Conservation (phyloP, 2,797 vertebrate species). For the Enteromius unitaeniatus region DNA sequence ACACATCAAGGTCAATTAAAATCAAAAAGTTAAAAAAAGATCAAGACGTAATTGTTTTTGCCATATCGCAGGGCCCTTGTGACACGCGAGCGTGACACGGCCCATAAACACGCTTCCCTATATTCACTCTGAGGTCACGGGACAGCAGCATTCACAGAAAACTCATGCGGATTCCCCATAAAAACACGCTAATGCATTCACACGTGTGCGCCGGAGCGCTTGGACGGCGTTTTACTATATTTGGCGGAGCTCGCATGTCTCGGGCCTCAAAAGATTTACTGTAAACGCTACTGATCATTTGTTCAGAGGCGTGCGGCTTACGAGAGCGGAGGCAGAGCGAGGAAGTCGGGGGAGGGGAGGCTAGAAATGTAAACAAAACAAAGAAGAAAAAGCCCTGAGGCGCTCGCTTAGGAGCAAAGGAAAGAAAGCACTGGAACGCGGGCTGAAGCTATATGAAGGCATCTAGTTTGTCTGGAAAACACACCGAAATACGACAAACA, state of each 20-base stretch:
- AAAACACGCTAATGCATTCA: slow-evolving; percentile 31
- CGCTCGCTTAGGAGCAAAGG: not conserved
- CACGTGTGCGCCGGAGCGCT: slow-evolving; percentile 54
- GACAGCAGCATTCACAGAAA: not conserved
- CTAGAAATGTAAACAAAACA: slow-evolving; percentile 30
- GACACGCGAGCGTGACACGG: not conserved
- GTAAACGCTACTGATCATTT: slow-evolving; percentile 66
- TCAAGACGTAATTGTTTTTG: not conserved
- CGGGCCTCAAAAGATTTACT: slow-evolving; percentile 76
- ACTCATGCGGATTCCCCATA: slow-evolving; percentile 24
- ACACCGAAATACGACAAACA: slow-evolving; percentile 9
- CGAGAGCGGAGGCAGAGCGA: slow-evolving; percentile 3
- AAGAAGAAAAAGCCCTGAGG: slow-evolving; percentile 21
- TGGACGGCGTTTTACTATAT: slow-evolving; percentile 76
- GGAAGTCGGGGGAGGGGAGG: slow-evolving; percentile 16
- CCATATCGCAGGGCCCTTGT: not conserved
- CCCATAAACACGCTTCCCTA: not conserved
- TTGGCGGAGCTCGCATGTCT: slow-evolving; percentile 70
- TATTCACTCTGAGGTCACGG: slow-evolving; percentile 43
- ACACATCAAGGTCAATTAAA: not conserved
- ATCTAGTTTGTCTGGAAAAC: not conserved
- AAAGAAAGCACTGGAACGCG: not conserved
- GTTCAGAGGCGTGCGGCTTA: slow-evolving; percentile 23
- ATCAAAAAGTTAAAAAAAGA: not conserved
- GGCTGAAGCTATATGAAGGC: not conserved